Evolutionary conservation across 2,113 vertebrate species (phyloP).

Genomic region (Gallinago undulata): DNA sequence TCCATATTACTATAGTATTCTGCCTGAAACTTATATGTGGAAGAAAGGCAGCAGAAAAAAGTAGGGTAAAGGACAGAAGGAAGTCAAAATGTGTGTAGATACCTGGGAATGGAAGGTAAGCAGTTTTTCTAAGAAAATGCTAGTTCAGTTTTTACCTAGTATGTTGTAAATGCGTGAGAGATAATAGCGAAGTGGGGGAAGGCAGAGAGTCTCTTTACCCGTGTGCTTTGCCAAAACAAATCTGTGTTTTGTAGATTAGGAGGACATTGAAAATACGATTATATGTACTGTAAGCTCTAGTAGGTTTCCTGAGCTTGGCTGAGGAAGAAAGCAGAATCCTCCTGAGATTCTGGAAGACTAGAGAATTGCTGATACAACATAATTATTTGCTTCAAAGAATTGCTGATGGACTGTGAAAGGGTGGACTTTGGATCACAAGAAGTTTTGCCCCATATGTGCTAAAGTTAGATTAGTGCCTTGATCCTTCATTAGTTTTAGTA

Average conservation of each 20-base stretch:
- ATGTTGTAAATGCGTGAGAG: background rate
- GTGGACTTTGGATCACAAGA: background rate
- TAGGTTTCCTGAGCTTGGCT: background rate
- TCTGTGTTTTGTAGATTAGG: conserved; percentile 22
- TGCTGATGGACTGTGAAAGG: background rate
- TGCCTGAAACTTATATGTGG: background rate
- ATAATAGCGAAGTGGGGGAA: background rate
- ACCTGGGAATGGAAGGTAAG: background rate
- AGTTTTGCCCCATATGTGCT: background rate
- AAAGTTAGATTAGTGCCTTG: background rate
- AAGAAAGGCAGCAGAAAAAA: background rate
- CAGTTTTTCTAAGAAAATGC: background rate
- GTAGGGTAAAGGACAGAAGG: background rate
- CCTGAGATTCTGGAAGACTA: background rate
- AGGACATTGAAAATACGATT: background rate
- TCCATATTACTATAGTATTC: background rate
- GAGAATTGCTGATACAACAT: background rate
- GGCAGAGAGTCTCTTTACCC: background rate
- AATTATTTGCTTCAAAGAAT: background rate
- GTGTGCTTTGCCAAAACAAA: background rate
- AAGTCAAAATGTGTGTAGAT: background rate
- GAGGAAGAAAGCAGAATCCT: conserved; percentile 18
- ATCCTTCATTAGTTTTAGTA: background rate
- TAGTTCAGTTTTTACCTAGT: background rate
- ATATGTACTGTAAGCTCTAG: background rate